Base-by-base conservation (phyloP, 1,140 invertebrate species). In the Drosophila nigromelanica region DNA sequence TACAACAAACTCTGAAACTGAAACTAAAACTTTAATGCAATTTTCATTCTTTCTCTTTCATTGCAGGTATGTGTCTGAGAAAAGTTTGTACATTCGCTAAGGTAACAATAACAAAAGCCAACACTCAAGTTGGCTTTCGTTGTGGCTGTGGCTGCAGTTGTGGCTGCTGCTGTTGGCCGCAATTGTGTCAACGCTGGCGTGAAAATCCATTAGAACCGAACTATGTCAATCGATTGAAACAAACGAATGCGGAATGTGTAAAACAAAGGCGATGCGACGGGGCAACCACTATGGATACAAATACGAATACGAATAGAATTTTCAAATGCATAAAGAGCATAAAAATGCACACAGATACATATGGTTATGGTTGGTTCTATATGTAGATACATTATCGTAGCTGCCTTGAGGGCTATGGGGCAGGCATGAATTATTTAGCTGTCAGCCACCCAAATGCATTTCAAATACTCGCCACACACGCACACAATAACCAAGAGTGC, bases 171-270 rank as follows among this genome's bases (percentile, higher is more conserved):
- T 59, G 69, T 14, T 52, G 48, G 56, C 64, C 71, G 59, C 80
- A 73, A 87, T 85, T 81, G 82, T 87, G 78, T 87, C 82, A 69
- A 62, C 68, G 82, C 42, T 87, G 82, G 82, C 71, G 83, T 89
- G 82, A 87, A 87, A 87, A 87, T 87, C 82, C 82, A 87, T 87
- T 87, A 87, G 82, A 81, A 87, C 73, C 70, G 70, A 87, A 87
- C 82, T 86, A 82, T 87, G 82, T 87, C 82, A 87, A 89, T 89
- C 83, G 82, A 87, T 87, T 74, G 78, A 69, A 73, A 75, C 82
- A 81, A 80, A 68, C 61, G 76, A 83, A 77, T 74, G 66, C 61
- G 43, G 60, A 63, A 64, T 73, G 64, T 68, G 51, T 55, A 66
- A 51, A 54, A 61, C 33, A 37, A 39, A 15, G 47, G n/a, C 10